Evolutionary conservation across 2,797 vertebrate genomes (phyloP).

Genomic region (Dallia pectoralis): DNA sequence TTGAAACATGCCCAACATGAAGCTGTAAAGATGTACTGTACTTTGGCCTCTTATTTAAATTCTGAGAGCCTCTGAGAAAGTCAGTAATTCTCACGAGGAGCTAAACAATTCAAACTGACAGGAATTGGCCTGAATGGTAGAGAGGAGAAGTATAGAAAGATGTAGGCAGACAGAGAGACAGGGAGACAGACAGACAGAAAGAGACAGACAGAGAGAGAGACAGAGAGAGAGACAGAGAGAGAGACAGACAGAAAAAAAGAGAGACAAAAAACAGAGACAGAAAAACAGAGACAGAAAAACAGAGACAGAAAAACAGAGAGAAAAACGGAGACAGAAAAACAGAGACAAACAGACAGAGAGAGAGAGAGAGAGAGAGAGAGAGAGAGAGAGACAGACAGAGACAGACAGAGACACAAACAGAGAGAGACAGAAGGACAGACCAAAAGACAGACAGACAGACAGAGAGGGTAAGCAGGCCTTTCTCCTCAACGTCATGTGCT

Average conservation of each 20-base stretch:
- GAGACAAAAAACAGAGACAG: not conserved
- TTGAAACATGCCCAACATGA: not conserved
- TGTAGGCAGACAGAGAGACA: not conserved
- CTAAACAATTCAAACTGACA: not conserved
- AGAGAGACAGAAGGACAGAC: not conserved
- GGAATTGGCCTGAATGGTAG: not conserved
- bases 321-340: not conserved
- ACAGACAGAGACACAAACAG: not conserved
- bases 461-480: conserved; percentile 47
- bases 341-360: not conserved
- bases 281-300: not conserved
- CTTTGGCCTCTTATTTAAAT: not conserved
- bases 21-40: not conserved
- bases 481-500: conserved; percentile 79
- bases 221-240: not conserved
- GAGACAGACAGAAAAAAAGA: not conserved
- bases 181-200: not conserved
- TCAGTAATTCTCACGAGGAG: not conserved
- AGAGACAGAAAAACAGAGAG: too few species aligned
- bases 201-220: not conserved
- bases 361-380: not conserved
- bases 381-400: not conserved
- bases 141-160: not conserved
- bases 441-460: conserved; percentile 7
- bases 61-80: not conserved